Evolutionary conservation across 2,113 vertebrate genomes (phyloP).

Genomic region (Gulo gulo): DNA sequence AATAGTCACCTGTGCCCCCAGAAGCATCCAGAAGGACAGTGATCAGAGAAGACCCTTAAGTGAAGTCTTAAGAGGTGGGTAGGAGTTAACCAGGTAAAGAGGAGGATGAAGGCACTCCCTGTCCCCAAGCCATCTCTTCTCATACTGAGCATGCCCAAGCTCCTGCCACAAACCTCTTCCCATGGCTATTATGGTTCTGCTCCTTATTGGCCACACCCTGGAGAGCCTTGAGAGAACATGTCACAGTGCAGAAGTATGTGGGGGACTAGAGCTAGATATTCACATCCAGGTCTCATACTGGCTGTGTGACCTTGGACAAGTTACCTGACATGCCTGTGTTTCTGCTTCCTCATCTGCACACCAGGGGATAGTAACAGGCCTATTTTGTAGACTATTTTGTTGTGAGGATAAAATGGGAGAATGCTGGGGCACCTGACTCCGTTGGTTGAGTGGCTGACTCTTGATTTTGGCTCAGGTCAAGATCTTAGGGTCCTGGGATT

Average conservation of each 20-base stretch:
- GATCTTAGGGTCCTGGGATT: not conserved
- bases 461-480: not conserved
- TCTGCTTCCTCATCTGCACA: not conserved
- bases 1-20: too few species aligned
- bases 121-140: not conserved
- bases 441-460: not conserved
- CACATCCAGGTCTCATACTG: not conserved
- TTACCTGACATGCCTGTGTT: not conserved
- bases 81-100: not conserved
- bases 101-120: not conserved
- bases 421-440: not conserved
- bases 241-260: not conserved
- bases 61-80: not conserved
- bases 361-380: not conserved
- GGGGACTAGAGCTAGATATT: not conserved
- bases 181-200: not conserved
- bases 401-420: not conserved
- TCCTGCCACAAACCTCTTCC: not conserved
- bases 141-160: not conserved
- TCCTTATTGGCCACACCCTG: not conserved
- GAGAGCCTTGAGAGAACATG: not conserved
- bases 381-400: not conserved
- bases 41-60: not conserved
- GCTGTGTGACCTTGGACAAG: not conserved
- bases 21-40: not conserved